Evolutionary conservation across 2,888 invertebrate genomes (phyloP).

Genomic region (Rhingia campestris): DNA sequence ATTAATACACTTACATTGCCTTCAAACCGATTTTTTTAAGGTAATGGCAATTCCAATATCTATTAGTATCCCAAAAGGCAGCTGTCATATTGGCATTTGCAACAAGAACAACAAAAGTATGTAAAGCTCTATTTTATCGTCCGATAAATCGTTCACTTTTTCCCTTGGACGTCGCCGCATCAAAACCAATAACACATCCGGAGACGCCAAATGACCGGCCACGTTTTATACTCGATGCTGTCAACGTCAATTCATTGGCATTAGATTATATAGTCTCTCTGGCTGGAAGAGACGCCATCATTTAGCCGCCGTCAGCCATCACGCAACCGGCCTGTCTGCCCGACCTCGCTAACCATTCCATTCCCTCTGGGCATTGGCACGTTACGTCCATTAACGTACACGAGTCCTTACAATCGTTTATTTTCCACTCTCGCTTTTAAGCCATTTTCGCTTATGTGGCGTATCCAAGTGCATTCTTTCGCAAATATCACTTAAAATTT

Average conservation of each 20-base stretch:
- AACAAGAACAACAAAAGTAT: background rate
- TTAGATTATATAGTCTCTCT: slow-evolving; percentile 57
- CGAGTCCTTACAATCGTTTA: slow-evolving; percentile 40
- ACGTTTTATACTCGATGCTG: slow-evolving; percentile 55
- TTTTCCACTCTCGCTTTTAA: slow-evolving; percentile 63
- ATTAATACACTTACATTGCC: too few relatives aligned
- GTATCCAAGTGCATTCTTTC: slow-evolving; percentile 62
- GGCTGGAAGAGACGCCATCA: slow-evolving; percentile 36
- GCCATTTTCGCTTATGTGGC: slow-evolving; percentile 66
- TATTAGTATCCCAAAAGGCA: slow-evolving; percentile 10
- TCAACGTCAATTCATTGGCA: slow-evolving; percentile 64
- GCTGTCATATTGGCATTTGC: slow-evolving; percentile 12
- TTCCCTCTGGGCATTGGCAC: slow-evolving; percentile 19
- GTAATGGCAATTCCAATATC: background rate
- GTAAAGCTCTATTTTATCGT: slow-evolving; percentile 23
- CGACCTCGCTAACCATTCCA: background rate
- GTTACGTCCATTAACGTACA: slow-evolving; percentile 68
- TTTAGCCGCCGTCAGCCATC: slow-evolving; percentile 24
- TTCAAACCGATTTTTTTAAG: too few relatives aligned
- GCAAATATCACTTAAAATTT: slow-evolving; percentile 66
- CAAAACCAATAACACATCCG: slow-evolving; percentile 66
- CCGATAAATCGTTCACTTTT: slow-evolving; percentile 53
- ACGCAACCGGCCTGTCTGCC: background rate
- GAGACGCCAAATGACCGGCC: slow-evolving; percentile 42
- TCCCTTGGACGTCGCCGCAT: slow-evolving; percentile 24